A percentile compares a stretch with the other conserved stretches of the same genome.
Conservation (phyloP, 2,797 vertebrate genomes). For the Girardinus metallicus region DNA sequence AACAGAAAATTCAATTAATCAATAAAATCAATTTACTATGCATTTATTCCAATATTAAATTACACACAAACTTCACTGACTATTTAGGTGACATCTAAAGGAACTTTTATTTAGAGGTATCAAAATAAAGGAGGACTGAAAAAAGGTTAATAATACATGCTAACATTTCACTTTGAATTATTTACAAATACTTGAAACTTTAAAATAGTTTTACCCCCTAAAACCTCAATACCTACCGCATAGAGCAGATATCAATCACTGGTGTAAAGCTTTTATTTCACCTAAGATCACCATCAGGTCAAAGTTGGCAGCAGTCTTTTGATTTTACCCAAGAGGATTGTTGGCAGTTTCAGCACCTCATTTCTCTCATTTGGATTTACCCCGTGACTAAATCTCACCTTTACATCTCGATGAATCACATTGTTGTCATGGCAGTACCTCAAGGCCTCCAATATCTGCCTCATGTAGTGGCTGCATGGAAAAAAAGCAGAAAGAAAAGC, state of each 20-base stretch:
- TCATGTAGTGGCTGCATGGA: conserved; percentile 92
- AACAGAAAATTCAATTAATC: no score
- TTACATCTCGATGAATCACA: conserved; percentile 96
- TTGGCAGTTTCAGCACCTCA: not conserved
- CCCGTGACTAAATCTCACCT: conserved; percentile 81
- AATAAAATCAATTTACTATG: no score
- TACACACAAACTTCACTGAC: not conserved
- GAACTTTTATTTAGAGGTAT: not conserved
- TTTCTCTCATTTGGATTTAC: not conserved
- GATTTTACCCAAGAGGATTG: not conserved
- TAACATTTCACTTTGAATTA: not conserved
- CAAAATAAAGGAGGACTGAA: no score
- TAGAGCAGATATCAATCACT: not conserved
- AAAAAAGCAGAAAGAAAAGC: conserved; percentile 9
- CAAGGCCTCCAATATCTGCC: conserved; percentile 95
- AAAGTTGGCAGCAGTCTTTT: not conserved
- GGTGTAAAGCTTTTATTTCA: not conserved
- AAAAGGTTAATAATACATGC: no score
- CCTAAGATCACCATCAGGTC: not conserved
- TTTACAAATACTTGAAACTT: not conserved
- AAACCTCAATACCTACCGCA: not conserved
- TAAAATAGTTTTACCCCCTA: not conserved
- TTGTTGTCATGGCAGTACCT: conserved; percentile 98
- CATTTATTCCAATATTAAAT: not conserved
- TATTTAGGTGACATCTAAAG: not conserved